phyloP scores from a whole-genome alignment of 1,140 invertebrate genomes.

The Druon quercuslanigerum region DNA sequence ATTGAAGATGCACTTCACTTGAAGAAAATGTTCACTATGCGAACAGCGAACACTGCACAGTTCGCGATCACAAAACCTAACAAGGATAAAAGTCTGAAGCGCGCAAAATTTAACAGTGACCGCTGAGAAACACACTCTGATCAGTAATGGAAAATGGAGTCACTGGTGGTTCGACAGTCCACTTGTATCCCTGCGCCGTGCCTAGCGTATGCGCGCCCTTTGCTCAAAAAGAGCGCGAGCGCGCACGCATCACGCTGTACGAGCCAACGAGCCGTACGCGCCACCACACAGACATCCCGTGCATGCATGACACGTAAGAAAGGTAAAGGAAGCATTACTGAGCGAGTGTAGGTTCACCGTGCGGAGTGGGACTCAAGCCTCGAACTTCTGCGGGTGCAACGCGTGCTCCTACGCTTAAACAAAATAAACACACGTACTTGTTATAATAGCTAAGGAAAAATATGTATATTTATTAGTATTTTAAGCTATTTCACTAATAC shows the following conservation, averaged over 20 bases:
- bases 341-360: neutral
- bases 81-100: constrained; percentile 36
- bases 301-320: neutral
- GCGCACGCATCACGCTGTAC: neutral
- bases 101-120: constrained; percentile 41
- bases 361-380: neutral
- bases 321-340: neutral
- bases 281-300: neutral
- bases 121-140: constrained; percentile 67
- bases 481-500: neutral
- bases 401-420: constrained; percentile 23
- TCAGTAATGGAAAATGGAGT: constrained; percentile 74
- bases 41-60: constrained; percentile 23
- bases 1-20: neutral
- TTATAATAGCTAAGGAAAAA: constrained; percentile 51
- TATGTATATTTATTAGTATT: constrained; percentile 44
- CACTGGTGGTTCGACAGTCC: constrained; percentile 61
- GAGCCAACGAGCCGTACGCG: neutral
- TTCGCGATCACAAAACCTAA: constrained; percentile 38
- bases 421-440: constrained; percentile 10
- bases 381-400: constrained; percentile 27
- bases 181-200: constrained; percentile 67
- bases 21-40: constrained; percentile 25
- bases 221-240: neutral
- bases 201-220: constrained; percentile 27